Evolutionary conservation across 2,113 vertebrate genomes (phyloP), one percentile per base, ranked within the genome.

Genomic region (Morone saxatilis): DNA sequence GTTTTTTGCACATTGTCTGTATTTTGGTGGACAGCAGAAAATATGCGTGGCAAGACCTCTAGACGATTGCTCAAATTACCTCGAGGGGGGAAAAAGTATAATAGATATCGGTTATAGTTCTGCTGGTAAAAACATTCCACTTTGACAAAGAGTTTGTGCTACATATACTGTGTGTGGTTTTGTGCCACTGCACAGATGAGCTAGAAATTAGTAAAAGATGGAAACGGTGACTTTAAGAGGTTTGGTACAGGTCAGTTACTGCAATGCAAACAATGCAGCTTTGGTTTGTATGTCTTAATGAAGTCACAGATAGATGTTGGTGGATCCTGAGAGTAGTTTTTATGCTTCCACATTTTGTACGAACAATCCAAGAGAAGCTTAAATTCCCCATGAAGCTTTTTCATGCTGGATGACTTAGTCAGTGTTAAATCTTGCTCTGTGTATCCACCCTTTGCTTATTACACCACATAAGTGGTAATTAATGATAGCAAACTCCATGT

Each of bases 11-110:
- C 61, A 83, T 53, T 79, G 65, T 84, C 56, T 84, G 6, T n/a
- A 60, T 65, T 81, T 82, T 63, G 65, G 43, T 53, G 53, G n/a
- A 48, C 45, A 80, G 62, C 57, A 87, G 66, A 83, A 81, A 76
- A 78, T 85, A 86, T 83, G 53, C 80, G 87, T 76, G 70, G 71
- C 31, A 88, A 61, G 80, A 86, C 77, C 69, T 78, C 53, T 36
- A 65, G 71, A 71, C 4, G 16, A 59, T 83, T 78, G 81, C 54
- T 77, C 40, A 20, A 80, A 88, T 48, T 70, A 78, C 83, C 67
- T 74, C 83, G 38, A 31, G 31, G 31, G 31, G 80, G 80, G 67
- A 38, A 60, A 56, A 69, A 73, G 14, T 47, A 22, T 71, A 19
- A 65, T 50, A 41, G 66, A 81, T 40, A 80, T 31, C 22, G 14